Base-by-base conservation (phyloP, 2,888 invertebrate genomes). In the Polylopha cassiicola region DNA sequence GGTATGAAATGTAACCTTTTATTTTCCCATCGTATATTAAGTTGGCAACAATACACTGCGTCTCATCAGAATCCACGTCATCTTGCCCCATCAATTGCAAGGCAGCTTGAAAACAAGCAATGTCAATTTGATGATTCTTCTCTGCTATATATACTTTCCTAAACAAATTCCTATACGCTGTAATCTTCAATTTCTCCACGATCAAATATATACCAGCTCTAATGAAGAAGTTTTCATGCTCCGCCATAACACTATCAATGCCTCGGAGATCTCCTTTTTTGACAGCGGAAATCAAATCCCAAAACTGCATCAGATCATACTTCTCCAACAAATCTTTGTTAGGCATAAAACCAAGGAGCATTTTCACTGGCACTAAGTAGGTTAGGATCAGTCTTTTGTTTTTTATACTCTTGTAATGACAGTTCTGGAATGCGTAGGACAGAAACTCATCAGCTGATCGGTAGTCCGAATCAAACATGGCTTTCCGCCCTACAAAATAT, bases 391-490 rank as follows among this genome's bases (percentile, higher is more conserved):
- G 87, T 44, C 95, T 87, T 65, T 98, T 98, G 73, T 99, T 99
- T 61, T 92, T 94, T 38, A 86, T 88, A 44, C 92, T 93, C 37
- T 88, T 87, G 44, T 87, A 88, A 53, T 96, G 95, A 60, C 99
- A 98, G 61, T 94, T 92, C 65, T 93, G 90, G 72, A 99, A 99
- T 0, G 99, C 98, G 74, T 92, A 99, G 0, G 95, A 92, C 11
- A 99, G 78, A 63, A 93, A 95, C 65, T 95, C 93, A 70, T 99
- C 97, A 11, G 99, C 99, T 74, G 91, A 89, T 71, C 92, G 92
- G 65, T 97, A 97, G 68, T 99, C 96, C 37, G 97, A 97, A 75
- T 99, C 99, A 71, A 99, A 99, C 96, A 99, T 98, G 2, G 97
- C 95, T 72, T 99, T 98, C 16, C 98, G 89, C 0, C 99, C 99